Base-by-base conservation (phyloP, 2,797 vertebrate species). In the Acipenser oxyrinchus region DNA sequence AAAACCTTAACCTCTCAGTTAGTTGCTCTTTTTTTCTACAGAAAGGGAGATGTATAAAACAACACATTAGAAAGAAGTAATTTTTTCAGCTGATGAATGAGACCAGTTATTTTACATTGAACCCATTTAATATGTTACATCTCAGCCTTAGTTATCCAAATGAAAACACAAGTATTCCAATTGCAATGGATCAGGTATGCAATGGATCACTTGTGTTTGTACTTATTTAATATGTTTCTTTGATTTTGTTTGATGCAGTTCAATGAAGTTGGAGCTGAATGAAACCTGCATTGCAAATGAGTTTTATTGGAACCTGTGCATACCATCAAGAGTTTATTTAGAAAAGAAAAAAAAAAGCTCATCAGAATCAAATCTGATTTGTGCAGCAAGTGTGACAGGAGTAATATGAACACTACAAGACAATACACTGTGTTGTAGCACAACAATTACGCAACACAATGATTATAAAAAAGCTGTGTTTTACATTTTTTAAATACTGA, bases 331-430 rank as follows among this genome's bases (percentile, higher is more conserved):
- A 66, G 1, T 50, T 65, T 23, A 18, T 65, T 71, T 12, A 63
- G 9, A 59, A 53, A 8, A 51, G 4, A 53, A n/a, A 66, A 60
- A 58, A 58, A 62, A 55, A 55, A 55, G 53, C 53, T 48, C 10
- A 62, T 10, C 23, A 13, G 51, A 53, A 60, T 51, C 37, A 23
- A 60, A 58, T 64, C 50, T 58, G 68, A 72, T 55, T 60, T 65
- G 71, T 66, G 71, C 68, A 68, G 68, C 23, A 49, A 48, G 65
- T 50, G 62, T 70, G 68, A 59, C 68, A 50, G 68, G 55, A 68
- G 50, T 58, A 52, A 70, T 61, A 65, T 70, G 51, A 9, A 23
- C 50, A n/a, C 50, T 51, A 51, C 13, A 15, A 57, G 15, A 62
- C 65, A 62, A 68, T 68, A 23, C 52, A 18, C 62, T 68, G 63